phyloP scores from a whole-genome alignment of 2,797 vertebrate species.

The Tadarida brasiliensis region DNA sequence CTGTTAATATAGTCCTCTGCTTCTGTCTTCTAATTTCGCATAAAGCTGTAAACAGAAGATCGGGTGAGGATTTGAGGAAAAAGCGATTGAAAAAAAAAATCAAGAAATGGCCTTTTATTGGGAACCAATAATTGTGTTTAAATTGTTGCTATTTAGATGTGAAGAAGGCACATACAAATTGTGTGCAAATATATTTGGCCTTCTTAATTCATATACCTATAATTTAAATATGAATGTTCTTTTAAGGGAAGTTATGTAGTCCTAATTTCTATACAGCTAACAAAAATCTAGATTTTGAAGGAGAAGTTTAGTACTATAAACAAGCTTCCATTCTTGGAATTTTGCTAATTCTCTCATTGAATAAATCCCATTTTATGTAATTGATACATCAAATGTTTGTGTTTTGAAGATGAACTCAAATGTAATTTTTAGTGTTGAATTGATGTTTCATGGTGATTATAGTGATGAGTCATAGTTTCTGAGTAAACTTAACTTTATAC shows the following conservation, averaged over 20 bases:
- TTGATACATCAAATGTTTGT: constrained; percentile 1
- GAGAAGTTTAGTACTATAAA: not conserved
- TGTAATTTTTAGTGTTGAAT: constrained; percentile 35
- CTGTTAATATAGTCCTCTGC: not conserved
- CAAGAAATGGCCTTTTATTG: not conserved
- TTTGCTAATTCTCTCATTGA: constrained; percentile 22
- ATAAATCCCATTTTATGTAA: not conserved
- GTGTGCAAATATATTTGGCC: not conserved
- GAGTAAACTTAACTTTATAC: constrained; percentile 33
- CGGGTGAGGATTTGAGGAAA: not conserved
- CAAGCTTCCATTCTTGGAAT: constrained; percentile 32
- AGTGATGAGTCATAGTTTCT: constrained; percentile 11
- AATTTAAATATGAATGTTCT: constrained; percentile 35
- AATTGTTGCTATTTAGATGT: not conserved
- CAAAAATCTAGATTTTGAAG: constrained; percentile 38
- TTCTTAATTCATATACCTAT: constrained; percentile 37
- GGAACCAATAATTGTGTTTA: constrained; percentile 35
- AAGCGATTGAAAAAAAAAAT: not conserved
- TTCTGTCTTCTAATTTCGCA: not conserved
- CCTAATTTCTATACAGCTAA: constrained; percentile 23
- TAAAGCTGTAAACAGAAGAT: not conserved
- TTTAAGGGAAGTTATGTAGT: not conserved
- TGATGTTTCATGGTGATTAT: not conserved
- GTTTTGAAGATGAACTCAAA: constrained; percentile 36
- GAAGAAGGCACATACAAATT: not conserved